Conservation (phyloP, 1,140 invertebrate species). For the Eupristina koningsbergeri region DNA sequence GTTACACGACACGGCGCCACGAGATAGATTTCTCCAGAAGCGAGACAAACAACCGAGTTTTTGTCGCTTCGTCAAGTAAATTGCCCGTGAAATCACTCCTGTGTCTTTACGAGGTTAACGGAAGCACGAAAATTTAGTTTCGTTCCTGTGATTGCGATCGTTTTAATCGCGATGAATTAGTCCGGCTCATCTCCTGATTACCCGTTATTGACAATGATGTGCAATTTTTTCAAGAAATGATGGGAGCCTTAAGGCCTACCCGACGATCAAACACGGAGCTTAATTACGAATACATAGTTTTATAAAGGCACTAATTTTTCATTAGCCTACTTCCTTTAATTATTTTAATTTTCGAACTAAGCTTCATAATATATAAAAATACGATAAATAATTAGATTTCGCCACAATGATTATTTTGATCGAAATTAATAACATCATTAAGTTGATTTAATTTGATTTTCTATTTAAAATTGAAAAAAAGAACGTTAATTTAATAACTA, state of each 20-base stretch:
- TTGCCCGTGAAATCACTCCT: constrained; percentile 45
- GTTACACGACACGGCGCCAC: neutral
- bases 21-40: neutral
- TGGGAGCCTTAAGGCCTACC: neutral
- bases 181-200: neutral
- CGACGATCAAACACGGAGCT: neutral
- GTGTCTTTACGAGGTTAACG: neutral
- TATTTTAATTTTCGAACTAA: neutral
- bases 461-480: neutral
- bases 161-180: neutral
- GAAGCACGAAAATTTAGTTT: constrained; percentile 14
- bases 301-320: neutral
- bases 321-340: neutral
- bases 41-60: neutral
- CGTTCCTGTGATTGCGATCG: neutral
- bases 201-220: neutral
- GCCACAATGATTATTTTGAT: too few species aligned
- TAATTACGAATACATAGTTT: too few species aligned
- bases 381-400: too few species aligned
- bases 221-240: neutral
- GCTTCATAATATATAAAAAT: neutral
- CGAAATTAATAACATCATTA: neutral
- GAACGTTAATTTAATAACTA: neutral
- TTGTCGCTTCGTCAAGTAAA: constrained; percentile 14
- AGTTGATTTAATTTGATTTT: neutral